Percentiles rank a stretch among this genome's conserved stretches.
phyloP scores from a whole-genome alignment of 2,797 vertebrate species.

The Myripristis jacobus region DNA sequence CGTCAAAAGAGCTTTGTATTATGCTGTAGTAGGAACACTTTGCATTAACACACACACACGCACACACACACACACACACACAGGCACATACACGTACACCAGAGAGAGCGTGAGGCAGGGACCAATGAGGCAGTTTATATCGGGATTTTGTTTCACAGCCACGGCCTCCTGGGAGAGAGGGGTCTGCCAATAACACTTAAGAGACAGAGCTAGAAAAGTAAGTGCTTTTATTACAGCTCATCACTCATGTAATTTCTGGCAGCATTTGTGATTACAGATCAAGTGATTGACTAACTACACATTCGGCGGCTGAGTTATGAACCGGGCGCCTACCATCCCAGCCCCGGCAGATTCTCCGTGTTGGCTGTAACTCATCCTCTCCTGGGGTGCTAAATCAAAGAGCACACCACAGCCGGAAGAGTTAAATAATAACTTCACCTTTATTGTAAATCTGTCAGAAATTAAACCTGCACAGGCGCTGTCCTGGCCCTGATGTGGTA shows the following conservation, averaged over 20 bases:
- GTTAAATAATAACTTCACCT: conserved; percentile 85
- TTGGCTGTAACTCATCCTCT: conserved; percentile 84
- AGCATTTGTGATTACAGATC: conserved; percentile 98
- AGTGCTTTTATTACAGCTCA: conserved; percentile 91
- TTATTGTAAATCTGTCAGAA: conserved; percentile 85
- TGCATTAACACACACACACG: conserved; percentile 55
- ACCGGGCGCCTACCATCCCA: conserved; percentile 79
- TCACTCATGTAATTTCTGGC: conserved; percentile 97
- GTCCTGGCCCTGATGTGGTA: conserved; percentile 64
- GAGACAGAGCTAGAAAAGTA: conserved; percentile 86
- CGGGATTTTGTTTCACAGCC: conserved; percentile 85
- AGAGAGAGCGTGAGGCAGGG: conserved; percentile 76
- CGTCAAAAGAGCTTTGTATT: conserved; percentile 76
- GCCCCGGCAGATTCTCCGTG: conserved; percentile 78
- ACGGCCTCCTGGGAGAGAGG: conserved; percentile 83
- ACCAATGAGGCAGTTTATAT: conserved; percentile 86
- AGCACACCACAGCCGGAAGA: conserved; percentile 76
- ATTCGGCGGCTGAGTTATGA: conserved; percentile 94
- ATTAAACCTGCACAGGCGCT: conserved; percentile 75
- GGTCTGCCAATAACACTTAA: conserved; percentile 90
- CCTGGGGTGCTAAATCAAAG: conserved; percentile 81
- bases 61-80: conserved; percentile 18
- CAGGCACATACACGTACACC: conserved; percentile 46
- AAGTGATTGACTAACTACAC: conserved; percentile 99
- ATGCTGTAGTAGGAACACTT: conserved; percentile 51